phyloP scores from a whole-genome alignment of 1,140 invertebrate species.

The Calycopis cecrops region DNA sequence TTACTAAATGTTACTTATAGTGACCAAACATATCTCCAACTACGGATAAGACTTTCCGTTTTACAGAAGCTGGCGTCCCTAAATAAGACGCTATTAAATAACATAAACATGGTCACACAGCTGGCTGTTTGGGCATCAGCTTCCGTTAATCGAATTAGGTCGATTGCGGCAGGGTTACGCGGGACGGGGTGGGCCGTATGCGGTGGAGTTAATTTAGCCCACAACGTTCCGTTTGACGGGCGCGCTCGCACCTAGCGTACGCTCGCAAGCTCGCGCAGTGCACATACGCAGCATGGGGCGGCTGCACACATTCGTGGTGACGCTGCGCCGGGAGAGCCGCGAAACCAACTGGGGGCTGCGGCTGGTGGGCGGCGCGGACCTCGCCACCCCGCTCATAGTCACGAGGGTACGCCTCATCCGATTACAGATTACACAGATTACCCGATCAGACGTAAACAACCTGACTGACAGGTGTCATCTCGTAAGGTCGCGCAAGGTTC shows the following conservation, averaged over 20 bases:
- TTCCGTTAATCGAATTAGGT: slow-evolving; percentile 59
- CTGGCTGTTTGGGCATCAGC: slow-evolving; percentile 42
- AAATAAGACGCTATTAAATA: background rate
- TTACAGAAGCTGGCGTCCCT: background rate
- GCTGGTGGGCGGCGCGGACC: slow-evolving; percentile 91
- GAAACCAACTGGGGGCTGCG: slow-evolving; percentile 93
- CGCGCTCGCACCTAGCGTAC: slow-evolving; percentile 42
- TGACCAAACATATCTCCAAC: no score
- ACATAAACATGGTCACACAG: slow-evolving; percentile 18
- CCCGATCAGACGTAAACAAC: no score
- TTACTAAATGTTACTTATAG: no score
- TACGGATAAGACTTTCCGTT: background rate
- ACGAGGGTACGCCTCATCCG: slow-evolving; percentile 84
- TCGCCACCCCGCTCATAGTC: slow-evolving; percentile 91
- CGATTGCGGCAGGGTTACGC: slow-evolving; percentile 58
- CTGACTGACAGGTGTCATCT: no score
- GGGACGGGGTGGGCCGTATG: slow-evolving; percentile 46
- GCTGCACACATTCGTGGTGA: slow-evolving; percentile 83
- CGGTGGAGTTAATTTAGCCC: slow-evolving; percentile 58
- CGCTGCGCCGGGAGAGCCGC: slow-evolving; percentile 83
- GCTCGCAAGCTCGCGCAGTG: slow-evolving; percentile 45
- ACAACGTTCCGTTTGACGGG: slow-evolving; percentile 57
- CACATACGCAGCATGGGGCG: slow-evolving; percentile 71
- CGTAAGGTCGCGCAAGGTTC: no score
- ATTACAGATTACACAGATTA: no score